Evolutionary conservation across 2,888 invertebrate species (phyloP).

Genomic region (Lumbricus terrestris): DNA sequence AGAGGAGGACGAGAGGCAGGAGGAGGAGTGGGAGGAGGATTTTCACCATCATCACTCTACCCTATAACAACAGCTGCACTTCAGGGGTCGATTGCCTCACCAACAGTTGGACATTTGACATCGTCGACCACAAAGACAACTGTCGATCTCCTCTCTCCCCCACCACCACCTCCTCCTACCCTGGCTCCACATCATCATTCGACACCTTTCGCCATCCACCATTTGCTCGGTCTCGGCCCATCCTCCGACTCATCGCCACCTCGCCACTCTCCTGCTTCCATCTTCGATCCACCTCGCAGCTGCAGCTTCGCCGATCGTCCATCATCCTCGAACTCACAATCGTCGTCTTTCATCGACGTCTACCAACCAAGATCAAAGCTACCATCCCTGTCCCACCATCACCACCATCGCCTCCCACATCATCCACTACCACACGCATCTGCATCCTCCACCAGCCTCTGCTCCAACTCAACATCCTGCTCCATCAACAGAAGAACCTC

Average conservation of each 20-base stretch:
- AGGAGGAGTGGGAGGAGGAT: background rate
- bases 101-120: background rate
- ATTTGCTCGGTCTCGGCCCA: constrained; percentile 11
- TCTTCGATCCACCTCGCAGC: background rate
- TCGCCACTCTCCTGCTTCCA: background rate
- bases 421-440: background rate
- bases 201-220: constrained; percentile 9
- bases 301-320: background rate
- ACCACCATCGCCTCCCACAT: background rate
- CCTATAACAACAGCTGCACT: too few relatives aligned
- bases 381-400: too few relatives aligned
- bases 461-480: background rate
- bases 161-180: background rate
- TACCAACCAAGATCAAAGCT: background rate
- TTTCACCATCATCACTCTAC: background rate
- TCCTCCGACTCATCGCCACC: background rate
- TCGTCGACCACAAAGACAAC: background rate
- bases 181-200: background rate
- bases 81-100: background rate
- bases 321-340: background rate
- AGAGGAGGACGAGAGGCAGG: too few relatives aligned
- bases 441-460: background rate
- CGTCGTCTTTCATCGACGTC: background rate
- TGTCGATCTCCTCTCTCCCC: background rate
- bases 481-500: background rate